Evolutionary conservation across 2,797 vertebrate genomes (phyloP), one percentile per base, ranked within the genome.

Genomic region (Argya squamiceps): DNA sequence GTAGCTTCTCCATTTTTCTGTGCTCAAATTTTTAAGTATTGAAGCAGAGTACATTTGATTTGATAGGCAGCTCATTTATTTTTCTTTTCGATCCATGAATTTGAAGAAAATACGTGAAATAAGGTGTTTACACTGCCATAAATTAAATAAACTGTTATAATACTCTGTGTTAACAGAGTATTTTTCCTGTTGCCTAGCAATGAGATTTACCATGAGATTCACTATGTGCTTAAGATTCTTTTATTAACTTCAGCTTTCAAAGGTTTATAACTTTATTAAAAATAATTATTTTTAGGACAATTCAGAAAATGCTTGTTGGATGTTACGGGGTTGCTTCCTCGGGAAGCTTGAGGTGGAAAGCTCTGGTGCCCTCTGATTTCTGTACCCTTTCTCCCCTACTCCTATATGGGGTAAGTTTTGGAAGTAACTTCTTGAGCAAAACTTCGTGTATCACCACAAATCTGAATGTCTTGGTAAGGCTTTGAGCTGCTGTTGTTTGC

Each of bases 181-280:
- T 92, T 92, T 94, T 85, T 80, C 62, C 46, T 93, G 73, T 97
- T 97, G 90, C 91, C 50, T 96, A 94, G 92, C 87, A 89, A 84
- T 96, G 81, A 68, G 83, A 46, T 89, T 93, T 88, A 92, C 82
- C 76, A 55, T 93, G 76, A 41, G 49, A 41, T 85, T 95, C 75
- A 88, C 84, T 81, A 83, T 88, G 79, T 79, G 55, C 55, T 91
- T 81, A 44, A 69, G 68, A 88, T 87, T 92, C 92, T 36, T 37
- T 83, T 93, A 87, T 89, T 95, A 95, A 83, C 79, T 52, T 89
- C 32, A 87, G 12, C 91, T 91, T 88, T 78, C 58, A 84, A 44
- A 50, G 17, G 58, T 91, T 95, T 96, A 37, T 89, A 82, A 68
- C 50, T 93, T 86, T 30, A 91, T 68, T 78, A 94, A 75, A 95